Percentiles rank a stretch among this genome's conserved stretches.
Conservation (phyloP, 2,888 invertebrate genomes). For the Pemphredon lugubris region DNA sequence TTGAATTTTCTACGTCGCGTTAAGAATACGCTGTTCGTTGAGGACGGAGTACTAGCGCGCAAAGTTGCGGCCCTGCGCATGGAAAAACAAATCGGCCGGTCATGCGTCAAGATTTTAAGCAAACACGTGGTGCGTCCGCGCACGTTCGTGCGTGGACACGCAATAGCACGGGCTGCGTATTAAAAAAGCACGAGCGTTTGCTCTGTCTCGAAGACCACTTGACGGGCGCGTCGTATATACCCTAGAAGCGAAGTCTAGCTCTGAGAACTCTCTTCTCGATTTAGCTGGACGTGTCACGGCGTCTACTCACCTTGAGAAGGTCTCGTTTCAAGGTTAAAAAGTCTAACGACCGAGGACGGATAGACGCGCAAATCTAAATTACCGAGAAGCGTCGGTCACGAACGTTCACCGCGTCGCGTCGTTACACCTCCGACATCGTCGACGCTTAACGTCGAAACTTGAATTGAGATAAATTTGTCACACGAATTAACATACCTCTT, state of each 20-base stretch:
- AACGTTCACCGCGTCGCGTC: no score
- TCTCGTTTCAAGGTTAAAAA: constrained; percentile 63
- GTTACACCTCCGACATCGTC: no score
- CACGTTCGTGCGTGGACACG: constrained; percentile 48
- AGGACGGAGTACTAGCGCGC: no score
- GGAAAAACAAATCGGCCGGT: constrained; percentile 62
- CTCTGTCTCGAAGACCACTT: constrained; percentile 67
- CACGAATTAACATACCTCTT: no score
- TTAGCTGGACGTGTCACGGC: constrained; percentile 60
- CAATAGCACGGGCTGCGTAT: constrained; percentile 39
- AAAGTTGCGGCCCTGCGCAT: constrained; percentile 53
- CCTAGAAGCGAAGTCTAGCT: constrained; percentile 62
- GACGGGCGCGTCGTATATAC: constrained; percentile 56
- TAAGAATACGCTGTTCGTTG: no score
- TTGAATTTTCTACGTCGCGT: no score
- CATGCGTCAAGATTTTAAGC: constrained; percentile 75
- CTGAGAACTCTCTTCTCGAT: constrained; percentile 65
- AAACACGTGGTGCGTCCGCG: constrained; percentile 67
- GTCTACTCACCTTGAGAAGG: constrained; percentile 72
- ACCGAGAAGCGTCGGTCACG: background rate
- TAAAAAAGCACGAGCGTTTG: constrained; percentile 64
- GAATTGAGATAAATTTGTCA: no score
- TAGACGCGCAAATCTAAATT: constrained; percentile 14
- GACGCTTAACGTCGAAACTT: no score
- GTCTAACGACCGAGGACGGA: constrained; percentile 59